A percentile compares a stretch with the other conserved stretches of the same genome.
Conservation (phyloP, 2,888 invertebrate genomes). For the Ptychoptera contaminata region DNA sequence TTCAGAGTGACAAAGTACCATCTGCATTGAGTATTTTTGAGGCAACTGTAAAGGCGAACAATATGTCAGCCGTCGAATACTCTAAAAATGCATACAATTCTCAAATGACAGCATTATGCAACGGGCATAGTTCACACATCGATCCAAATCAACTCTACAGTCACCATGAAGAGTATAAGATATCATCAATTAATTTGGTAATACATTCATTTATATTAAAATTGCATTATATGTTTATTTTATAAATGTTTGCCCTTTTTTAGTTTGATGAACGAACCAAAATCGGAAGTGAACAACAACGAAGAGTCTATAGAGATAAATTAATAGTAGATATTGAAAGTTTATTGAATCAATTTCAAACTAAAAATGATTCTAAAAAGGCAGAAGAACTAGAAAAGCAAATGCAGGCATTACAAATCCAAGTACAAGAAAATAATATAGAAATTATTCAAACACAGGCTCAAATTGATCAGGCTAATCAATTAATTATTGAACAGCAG, state of each 20-base stretch:
- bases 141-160: too few relatives aligned
- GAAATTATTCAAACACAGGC: too few relatives aligned
- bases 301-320: not conserved
- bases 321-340: not conserved
- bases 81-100: not conserved
- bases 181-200: too few relatives aligned
- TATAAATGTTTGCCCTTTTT: too few relatives aligned
- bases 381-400: not conserved
- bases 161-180: too few relatives aligned
- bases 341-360: not conserved
- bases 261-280: not conserved
- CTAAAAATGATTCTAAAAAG: not conserved
- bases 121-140: too few relatives aligned
- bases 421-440: too few relatives aligned
- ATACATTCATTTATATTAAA: too few relatives aligned
- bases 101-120: not conserved
- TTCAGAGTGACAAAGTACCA: slow-evolving; percentile 3
- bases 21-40: slow-evolving; percentile 5
- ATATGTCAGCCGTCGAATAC: slow-evolving; percentile 1
- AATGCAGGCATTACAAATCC: too few relatives aligned
- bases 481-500: too few relatives aligned
- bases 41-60: slow-evolving; percentile 5
- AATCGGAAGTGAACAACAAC: not conserved
- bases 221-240: too few relatives aligned
- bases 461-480: too few relatives aligned